Conservation (phyloP, 2,888 invertebrate genomes). For the Stenchaetothrips biformis region DNA sequence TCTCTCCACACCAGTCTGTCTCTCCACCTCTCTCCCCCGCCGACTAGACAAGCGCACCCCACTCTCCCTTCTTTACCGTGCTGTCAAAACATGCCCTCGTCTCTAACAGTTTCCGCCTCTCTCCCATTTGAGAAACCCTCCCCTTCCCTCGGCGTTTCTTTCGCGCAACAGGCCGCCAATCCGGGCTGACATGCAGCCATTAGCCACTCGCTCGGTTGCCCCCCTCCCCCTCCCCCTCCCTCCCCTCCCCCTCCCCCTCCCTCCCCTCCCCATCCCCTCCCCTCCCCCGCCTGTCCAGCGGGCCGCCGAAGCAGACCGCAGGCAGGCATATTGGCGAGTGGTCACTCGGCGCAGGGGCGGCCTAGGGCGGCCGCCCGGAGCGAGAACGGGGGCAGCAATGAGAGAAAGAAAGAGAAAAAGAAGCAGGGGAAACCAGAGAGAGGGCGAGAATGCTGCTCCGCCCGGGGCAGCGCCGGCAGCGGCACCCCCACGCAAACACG, state of each 20-base stretch:
- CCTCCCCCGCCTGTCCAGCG: background rate
- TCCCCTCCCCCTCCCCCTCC: background rate
- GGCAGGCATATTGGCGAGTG: too few relatives aligned
- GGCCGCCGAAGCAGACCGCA: background rate
- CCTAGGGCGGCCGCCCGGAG: background rate
- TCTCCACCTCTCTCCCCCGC: background rate
- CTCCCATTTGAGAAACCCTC: background rate
- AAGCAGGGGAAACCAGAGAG: background rate
- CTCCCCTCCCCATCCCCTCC: background rate
- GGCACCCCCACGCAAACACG: too few relatives aligned
- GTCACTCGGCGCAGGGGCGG: too few relatives aligned
- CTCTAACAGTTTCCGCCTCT: too few relatives aligned
- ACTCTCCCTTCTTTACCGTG: background rate
- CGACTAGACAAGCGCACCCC: too few relatives aligned
- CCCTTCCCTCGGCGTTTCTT: background rate
- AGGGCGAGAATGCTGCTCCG: background rate
- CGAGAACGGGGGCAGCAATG: background rate
- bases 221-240: background rate
- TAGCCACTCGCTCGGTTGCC: background rate
- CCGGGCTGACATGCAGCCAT: background rate
- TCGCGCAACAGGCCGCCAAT: slow-evolving; percentile 1
- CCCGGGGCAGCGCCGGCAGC: too few relatives aligned
- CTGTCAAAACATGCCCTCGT: background rate
- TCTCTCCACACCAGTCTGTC: background rate
- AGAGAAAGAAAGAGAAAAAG: background rate